Base-by-base conservation (phyloP, 92 coral and sea anemone genomes). In the Epizoanthus stellaris region DNA sequence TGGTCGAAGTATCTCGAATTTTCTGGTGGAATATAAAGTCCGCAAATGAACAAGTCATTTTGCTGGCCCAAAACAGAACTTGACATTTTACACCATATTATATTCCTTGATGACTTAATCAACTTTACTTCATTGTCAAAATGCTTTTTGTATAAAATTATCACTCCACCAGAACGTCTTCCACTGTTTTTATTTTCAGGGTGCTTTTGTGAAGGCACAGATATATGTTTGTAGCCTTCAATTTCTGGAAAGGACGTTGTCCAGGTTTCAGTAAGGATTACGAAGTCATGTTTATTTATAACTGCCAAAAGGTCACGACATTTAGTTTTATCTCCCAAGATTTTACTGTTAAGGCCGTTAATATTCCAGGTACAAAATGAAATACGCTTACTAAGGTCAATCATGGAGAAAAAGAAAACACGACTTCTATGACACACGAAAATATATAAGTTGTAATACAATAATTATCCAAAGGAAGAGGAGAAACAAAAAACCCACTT, bases 361-460 rank as follows among this genome's bases (percentile, higher is more conserved):
- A 89, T 71, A 61, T 89, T 89, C 88, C 88, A 89, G 11, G 92
- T 8, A 79, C 91, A 82, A 76, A 88, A 69, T 62, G 88, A 86
- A 76, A 86, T 20, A 23, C 70, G 67, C n/a, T 77, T 77, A 19
- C 42, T 45, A 5, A 4, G 0, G 52, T 45, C 9, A 6, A 45
- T 45, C 52, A 45, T 45, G 52, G 52, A 43, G 12, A 80, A 10
- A 80, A 80, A 12, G 73, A 62, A 80, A 8, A 77, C 68, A 80
- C 15, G 0, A 62, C 73, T 61, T 61, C 84, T 62, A 73, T 34
- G 36, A 30, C 36, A 30, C 36, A 30, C 36, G 36, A 30, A 62
- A 36, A 61, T 25, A n/a, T 58, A 62, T 25, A 80, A 19, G 39
- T 20, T 43, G 21, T 15, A 83, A 60, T 16, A 15, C 36, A 1